These are phyloP conservation scores for Botrylloides violaceus DNA, from an alignment of 23 tunicate species.

Conservation along the genomic window DNA sequence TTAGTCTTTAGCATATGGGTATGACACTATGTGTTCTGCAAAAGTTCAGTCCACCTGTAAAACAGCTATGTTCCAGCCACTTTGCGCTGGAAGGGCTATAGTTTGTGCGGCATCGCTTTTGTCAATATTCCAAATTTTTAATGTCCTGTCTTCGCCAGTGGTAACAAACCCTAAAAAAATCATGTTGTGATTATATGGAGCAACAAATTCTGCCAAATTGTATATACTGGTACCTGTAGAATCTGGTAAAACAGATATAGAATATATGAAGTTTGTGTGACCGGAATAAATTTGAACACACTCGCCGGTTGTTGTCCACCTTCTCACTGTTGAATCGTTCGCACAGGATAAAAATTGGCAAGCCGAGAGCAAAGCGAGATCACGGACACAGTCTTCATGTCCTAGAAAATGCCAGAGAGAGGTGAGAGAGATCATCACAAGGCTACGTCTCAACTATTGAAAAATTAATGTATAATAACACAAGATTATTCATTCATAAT, in stretches of 20 bases:
- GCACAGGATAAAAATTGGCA: constrained; percentile 63
- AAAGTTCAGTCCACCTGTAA: constrained; percentile 17
- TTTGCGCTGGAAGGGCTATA: constrained; percentile 44
- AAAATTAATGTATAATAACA: too few species aligned
- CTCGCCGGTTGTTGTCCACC: constrained; percentile 54
- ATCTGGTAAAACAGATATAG: constrained; percentile 30
- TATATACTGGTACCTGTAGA: constrained; percentile 8
- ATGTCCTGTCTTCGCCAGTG: constrained; percentile 59
- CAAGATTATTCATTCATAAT: too few species aligned
- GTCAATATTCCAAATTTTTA: constrained; percentile 38
- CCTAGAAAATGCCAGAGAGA: constrained; percentile 30
- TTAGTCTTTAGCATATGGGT: too few species aligned
- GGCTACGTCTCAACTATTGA: too few species aligned
- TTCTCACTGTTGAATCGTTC: constrained; percentile 60
- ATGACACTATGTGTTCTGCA: too few species aligned
- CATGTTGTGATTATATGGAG: too few species aligned
- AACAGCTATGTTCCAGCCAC: constrained; percentile 55
- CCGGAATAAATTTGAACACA: constrained; percentile 70
- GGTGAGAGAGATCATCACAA: too few species aligned
- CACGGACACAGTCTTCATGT: constrained; percentile 71
- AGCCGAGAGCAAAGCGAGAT: constrained; percentile 31
- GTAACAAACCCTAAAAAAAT: constrained; percentile 40
- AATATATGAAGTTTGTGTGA: constrained; percentile 65
- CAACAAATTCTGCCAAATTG: not conserved
- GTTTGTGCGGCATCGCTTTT: constrained; percentile 31